A percentile compares a stretch with the other conserved stretches of the same genome.
These are phyloP conservation scores for Lasioglossum morio DNA, from an alignment of 2,888 invertebrate species.

Conservation along the genomic window DNA sequence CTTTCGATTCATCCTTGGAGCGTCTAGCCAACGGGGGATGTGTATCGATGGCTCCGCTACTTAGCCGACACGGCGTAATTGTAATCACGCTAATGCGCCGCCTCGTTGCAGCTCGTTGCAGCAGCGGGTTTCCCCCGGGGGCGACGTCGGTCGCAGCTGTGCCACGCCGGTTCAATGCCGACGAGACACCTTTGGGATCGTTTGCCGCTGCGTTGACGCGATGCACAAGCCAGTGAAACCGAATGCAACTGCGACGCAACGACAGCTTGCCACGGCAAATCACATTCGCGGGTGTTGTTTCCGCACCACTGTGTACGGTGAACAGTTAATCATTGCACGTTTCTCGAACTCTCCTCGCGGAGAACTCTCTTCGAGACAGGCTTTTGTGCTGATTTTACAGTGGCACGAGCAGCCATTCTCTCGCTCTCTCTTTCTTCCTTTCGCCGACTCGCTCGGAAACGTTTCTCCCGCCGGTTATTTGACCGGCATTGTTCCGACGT, in stretches of 20 bases:
- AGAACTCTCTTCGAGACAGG: neutral
- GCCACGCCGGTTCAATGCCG: slow-evolving; percentile 45
- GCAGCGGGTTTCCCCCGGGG: slow-evolving; percentile 18
- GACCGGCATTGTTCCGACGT: slow-evolving; percentile 31
- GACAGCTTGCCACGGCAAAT: slow-evolving; percentile 31
- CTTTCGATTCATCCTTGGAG: slow-evolving; percentile 35
- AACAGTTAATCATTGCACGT: slow-evolving; percentile 53
- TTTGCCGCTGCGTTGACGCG: slow-evolving; percentile 52
- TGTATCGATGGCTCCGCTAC: slow-evolving; percentile 52
- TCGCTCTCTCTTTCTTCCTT: neutral
- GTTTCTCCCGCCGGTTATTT: neutral
- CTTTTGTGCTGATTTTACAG: slow-evolving; percentile 44
- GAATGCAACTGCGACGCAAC: neutral
- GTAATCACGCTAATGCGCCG: slow-evolving; percentile 76
- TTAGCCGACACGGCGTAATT: slow-evolving; percentile 70
- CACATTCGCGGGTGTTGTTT: slow-evolving; percentile 41
- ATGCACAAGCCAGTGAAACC: slow-evolving; percentile 9
- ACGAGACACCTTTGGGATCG: slow-evolving; percentile 63
- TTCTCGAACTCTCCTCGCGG: slow-evolving; percentile 31
- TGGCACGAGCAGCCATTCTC: slow-evolving; percentile 22
- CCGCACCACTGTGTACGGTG: slow-evolving; percentile 38
- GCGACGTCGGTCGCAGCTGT: slow-evolving; percentile 5
- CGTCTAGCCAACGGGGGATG: slow-evolving; percentile 28
- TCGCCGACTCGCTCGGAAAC: neutral
- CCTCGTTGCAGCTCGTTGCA: slow-evolving; percentile 34